phyloP scores from a whole-genome alignment of 1,140 invertebrate genomes.

The Plodia interpunctella region DNA sequence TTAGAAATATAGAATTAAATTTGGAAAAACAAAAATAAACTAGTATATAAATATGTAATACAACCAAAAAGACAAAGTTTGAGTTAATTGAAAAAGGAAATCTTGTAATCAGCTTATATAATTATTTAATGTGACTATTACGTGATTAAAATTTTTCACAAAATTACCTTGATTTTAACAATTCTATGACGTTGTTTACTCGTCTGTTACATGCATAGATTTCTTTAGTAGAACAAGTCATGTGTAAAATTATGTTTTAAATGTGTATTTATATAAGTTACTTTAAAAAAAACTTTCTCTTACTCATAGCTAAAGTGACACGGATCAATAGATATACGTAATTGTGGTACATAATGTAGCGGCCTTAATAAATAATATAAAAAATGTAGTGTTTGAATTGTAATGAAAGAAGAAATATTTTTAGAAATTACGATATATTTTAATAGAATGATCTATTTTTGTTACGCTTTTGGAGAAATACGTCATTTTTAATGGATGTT shows the following conservation, averaged over 20 bases:
- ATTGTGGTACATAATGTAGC: constrained; percentile 60
- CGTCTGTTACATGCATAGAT: too few species aligned
- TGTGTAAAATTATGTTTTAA: not conserved
- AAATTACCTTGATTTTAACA: not conserved
- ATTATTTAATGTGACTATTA: too few species aligned
- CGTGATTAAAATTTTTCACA: not conserved
- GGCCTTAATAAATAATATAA: constrained; percentile 53
- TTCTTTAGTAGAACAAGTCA: too few species aligned
- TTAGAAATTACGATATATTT: constrained; percentile 58
- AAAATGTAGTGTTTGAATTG: constrained; percentile 45
- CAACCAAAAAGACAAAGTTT: too few species aligned
- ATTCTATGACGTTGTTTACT: too few species aligned
- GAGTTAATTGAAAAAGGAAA: too few species aligned
- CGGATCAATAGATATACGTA: constrained; percentile 57
- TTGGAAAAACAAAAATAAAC: too few species aligned
- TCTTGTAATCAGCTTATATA: too few species aligned
- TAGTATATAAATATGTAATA: too few species aligned
- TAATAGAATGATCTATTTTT: constrained; percentile 70
- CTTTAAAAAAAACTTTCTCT: constrained; percentile 21
- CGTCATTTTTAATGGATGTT: constrained; percentile 49
- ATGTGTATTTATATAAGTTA: not conserved
- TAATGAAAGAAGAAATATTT: constrained; percentile 54
- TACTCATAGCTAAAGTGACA: constrained; percentile 44
- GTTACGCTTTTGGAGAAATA: constrained; percentile 59
- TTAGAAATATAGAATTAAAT: too few species aligned